phyloP scores from a whole-genome alignment of 1,140 invertebrate genomes.

The Drosophila kepulauana region DNA sequence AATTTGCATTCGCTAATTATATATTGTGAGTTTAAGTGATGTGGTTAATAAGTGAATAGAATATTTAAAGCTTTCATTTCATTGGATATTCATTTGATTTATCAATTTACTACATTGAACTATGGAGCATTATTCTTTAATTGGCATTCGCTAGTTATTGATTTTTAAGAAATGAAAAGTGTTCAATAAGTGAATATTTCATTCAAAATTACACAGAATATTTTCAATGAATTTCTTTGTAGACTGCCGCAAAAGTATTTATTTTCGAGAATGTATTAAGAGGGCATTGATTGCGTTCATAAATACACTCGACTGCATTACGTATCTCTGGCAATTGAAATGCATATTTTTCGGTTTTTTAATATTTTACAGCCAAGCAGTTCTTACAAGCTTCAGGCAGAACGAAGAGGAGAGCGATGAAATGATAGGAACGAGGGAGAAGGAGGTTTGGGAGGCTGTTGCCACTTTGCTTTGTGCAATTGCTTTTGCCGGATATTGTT shows the following conservation, averaged over 20 bases:
- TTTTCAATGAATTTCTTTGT: neutral
- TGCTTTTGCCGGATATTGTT: constrained; percentile 82
- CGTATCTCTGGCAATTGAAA: constrained; percentile 10
- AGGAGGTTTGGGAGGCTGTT: constrained; percentile 35
- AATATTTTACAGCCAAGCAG: constrained; percentile 29
- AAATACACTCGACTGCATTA: neutral
- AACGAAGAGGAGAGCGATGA: neutral
- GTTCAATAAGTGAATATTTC: neutral
- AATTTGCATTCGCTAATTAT: too few species aligned
- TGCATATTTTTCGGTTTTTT: constrained; percentile 30
- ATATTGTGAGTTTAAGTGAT: too few species aligned
- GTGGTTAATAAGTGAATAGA: too few species aligned
- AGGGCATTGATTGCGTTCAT: constrained; percentile 11
- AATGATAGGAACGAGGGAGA: neutral
- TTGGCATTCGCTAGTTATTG: too few species aligned
- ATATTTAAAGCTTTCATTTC: too few species aligned
- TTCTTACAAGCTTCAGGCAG: constrained; percentile 15
- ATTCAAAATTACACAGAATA: neutral
- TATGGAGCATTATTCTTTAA: too few species aligned
- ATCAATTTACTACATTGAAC: too few species aligned
- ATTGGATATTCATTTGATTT: too few species aligned
- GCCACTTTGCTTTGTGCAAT: constrained; percentile 74
- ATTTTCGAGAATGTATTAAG: neutral
- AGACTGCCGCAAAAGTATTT: neutral
- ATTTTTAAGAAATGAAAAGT: too few species aligned